Percentiles rank a stretch among this genome's conserved stretches.
Conservation (phyloP, 2,113 vertebrate species). For the Trachemys scripta region DNA sequence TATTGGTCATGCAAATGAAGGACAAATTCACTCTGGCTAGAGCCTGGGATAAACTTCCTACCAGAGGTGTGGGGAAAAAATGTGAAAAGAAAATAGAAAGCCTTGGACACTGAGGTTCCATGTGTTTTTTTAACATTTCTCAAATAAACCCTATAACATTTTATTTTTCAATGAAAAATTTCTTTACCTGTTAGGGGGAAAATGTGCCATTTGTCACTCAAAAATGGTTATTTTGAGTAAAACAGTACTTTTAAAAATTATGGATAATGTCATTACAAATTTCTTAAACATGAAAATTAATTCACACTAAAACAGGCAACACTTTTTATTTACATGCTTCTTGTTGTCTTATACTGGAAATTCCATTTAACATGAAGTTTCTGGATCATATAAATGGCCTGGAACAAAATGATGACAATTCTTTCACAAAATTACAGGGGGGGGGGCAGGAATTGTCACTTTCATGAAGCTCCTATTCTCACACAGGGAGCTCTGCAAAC, state of each 20-base stretch:
- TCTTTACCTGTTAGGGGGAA: background rate
- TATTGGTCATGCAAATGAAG: background rate
- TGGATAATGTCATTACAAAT: background rate
- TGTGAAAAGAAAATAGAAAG: background rate
- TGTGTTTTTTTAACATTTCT: background rate
- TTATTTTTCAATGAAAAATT: background rate
- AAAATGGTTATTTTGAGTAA: background rate
- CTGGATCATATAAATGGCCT: background rate
- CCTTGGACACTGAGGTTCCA: background rate
- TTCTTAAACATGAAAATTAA: background rate
- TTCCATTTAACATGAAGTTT: background rate
- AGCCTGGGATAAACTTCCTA: accelerated
- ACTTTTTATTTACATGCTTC: background rate
- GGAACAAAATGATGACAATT: background rate
- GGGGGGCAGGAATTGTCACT: background rate
- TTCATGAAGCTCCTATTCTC: background rate
- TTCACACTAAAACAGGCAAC: background rate
- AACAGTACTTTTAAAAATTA: background rate
- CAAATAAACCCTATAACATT: accelerated
- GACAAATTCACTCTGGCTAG: background rate
- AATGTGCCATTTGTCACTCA: background rate
- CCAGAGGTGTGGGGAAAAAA: background rate
- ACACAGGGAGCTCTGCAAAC: background rate
- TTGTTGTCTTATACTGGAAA: background rate
- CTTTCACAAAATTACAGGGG: background rate